Percentiles rank a stretch among this genome's conserved stretches.
phyloP scores from a whole-genome alignment of 1,140 invertebrate genomes.

The Trichonephila clavata region DNA sequence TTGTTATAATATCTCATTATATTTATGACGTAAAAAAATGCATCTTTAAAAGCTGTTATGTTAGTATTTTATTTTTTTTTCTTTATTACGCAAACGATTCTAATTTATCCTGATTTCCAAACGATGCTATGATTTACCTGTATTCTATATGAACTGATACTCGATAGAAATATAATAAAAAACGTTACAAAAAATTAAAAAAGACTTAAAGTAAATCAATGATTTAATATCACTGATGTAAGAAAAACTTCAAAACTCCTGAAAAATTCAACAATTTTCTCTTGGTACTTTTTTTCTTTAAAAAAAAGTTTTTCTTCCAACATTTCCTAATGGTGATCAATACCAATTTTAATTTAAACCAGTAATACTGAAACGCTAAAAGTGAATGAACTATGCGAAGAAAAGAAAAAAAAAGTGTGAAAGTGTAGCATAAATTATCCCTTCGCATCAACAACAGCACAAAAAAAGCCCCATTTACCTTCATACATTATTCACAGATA shows the following conservation, averaged over 20 bases:
- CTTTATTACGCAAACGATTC: too few relatives aligned
- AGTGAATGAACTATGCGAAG: neutral
- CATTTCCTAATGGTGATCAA: conserved; percentile 25
- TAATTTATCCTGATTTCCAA: too few relatives aligned
- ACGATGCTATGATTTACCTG: too few relatives aligned
- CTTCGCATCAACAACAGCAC: conserved; percentile 15
- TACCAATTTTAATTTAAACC: conserved; percentile 43
- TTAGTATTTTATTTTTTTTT: too few relatives aligned
- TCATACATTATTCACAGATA: conserved; percentile 64
- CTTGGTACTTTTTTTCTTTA: neutral
- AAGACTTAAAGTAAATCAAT: too few relatives aligned
- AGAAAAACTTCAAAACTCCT: neutral
- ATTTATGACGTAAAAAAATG: too few relatives aligned
- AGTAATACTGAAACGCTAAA: conserved; percentile 4
- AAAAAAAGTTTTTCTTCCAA: neutral
- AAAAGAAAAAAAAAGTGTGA: neutral
- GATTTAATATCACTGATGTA: neutral
- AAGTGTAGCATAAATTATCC: conserved; percentile 22
- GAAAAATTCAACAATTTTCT: neutral
- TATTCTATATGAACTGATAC: too few relatives aligned
- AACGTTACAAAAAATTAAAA: too few relatives aligned
- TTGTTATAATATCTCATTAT: too few relatives aligned
- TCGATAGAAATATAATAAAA: too few relatives aligned
- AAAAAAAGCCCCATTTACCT: conserved; percentile 28
- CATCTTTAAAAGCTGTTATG: too few relatives aligned